Percentiles rank a stretch among this genome's conserved stretches.
Evolutionary conservation across 2,797 vertebrate genomes (phyloP).

Genomic region (Hemibagrus guttatus): DNA sequence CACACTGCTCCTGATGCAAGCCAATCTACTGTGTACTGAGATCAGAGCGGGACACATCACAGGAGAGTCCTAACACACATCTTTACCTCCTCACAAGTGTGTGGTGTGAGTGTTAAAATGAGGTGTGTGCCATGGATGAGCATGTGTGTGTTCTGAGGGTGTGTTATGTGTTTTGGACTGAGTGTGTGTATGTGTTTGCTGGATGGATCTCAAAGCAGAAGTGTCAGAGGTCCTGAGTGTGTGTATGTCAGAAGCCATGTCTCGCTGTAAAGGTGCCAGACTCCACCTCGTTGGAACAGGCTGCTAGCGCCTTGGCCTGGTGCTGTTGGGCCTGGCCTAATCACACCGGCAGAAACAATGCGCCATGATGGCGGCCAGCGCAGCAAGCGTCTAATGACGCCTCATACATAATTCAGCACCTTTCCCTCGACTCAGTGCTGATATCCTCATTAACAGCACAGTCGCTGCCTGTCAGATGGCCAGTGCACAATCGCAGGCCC

Average conservation of each 20-base stretch:
- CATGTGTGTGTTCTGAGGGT: slow-evolving; percentile 24
- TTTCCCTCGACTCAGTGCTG: slow-evolving; percentile 99
- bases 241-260: slow-evolving; percentile 86
- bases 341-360: slow-evolving; percentile 99
- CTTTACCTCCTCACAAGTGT: slow-evolving; percentile 82
- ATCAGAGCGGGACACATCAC: slow-evolving; percentile 89
- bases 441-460: slow-evolving; percentile 99
- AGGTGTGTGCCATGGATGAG: slow-evolving; percentile 3
- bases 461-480: slow-evolving; percentile 99
- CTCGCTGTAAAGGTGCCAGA: slow-evolving; percentile 90
- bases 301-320: slow-evolving; percentile 80
- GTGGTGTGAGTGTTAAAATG: slow-evolving; percentile 17
- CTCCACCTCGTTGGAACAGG: slow-evolving; percentile 84
- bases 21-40: slow-evolving; percentile 87
- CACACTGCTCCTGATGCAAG: slow-evolving; percentile 74
- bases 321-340: slow-evolving; percentile 95
- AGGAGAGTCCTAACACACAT: slow-evolving; percentile 88
- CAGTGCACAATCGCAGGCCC: slow-evolving; percentile 98
- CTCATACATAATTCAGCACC: slow-evolving; percentile 99
- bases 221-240: slow-evolving; percentile 70
- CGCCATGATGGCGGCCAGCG: slow-evolving; percentile 99
- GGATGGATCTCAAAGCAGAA: slow-evolving; percentile 68
- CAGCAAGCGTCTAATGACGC: slow-evolving; percentile 98
- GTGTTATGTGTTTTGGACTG: slow-evolving; percentile 24
- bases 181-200: slow-evolving; percentile 25